Evolutionary conservation across 2,888 invertebrate species (phyloP), one percentile per base, ranked within the genome.

Genomic region (Tryphoninae sp.): DNA sequence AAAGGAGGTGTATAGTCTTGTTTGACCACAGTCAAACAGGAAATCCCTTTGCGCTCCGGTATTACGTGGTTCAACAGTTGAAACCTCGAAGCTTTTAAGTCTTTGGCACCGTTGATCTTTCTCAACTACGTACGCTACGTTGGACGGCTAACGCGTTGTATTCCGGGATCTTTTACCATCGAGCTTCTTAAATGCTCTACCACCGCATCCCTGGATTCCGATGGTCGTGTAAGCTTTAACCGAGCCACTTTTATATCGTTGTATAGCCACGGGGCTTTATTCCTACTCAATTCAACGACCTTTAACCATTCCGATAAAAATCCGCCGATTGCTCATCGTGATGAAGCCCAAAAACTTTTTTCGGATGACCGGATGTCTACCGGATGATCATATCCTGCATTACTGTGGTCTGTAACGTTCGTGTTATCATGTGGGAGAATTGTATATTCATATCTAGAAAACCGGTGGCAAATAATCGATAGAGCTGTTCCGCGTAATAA

Each of bases 151-250:
- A 74, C 65, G 69, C 77, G 68, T 81, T 78, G 81, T 78, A 74
- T 64, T 65, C 9, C 45, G 45, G 53, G 73, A 67, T 69, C 73
- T 58, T 59, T 19, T 1, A 61, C 45, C 64, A 71, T 73, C 42
- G 55, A 74, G 81, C 78, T 78, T 64, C 78, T 74, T 71, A 81
- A 81, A 68, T 68, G 74, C 73, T 69, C 51, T 69, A 26, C 69
- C 33, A 65, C 58, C 75, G 58, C 71, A 71, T 69, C 62, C 51
- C 58, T 51, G 64, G 58, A 62, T 64, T 45, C 45, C 59, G 11
- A 2, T 33, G 51, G 53, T 19, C 13, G 65, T 11, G 49, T 26
- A 53, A 78, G 73, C 67, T 73, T 78, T 78, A 74, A 78, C 73
- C 59, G n/a, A 64, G 19, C 59, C 19, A 58, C 58, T 26, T 11